Evolutionary conservation across 2,888 invertebrate genomes (phyloP), one percentile per base, ranked within the genome.

Genomic region (Papilio demoleus): DNA sequence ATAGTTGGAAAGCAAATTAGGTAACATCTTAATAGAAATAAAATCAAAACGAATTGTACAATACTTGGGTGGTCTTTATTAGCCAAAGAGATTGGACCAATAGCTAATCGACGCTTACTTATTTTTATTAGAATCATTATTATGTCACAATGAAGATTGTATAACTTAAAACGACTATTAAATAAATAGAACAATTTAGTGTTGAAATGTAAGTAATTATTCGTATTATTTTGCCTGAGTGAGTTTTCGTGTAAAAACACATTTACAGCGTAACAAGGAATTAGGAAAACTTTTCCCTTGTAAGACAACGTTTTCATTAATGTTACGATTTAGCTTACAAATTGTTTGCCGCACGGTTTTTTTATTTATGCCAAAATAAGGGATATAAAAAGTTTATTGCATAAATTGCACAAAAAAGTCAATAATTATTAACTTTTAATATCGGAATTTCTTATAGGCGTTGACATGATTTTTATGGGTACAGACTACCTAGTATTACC

Each of bases 1-100:
- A n/a, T n/a, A 78, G 79, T 74, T 73, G 67, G 17, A 22, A 59
- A 12, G 22, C 22, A 14, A 38, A 24, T 38, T 22, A 24, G 31
- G 14, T n/a, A 34, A 14, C 2, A 31, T 17, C 0, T 17, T 27
- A 27, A 61, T 40, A 19, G 24, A 27, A 19, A 27, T 17, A 31
- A 27, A 31, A 40, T 24, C 27, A 8, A 53, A 53, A 31, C 53
- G 27, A 27, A 27, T 17, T 17, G 8, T n/a, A 53, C 14, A 14
- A 31, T 56, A 31, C 31, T 27, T 56, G 53, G 53, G 53, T 56
- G 53, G 53, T 56, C 53, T 53, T 27, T 0, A 4, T 12, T 17
- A 24, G 19, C 17, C 8, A 19, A 19, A 9, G 0, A 12, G 4
- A 11, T 14, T 50, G 24, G 24, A 24, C 6, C 6, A 31, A 31